Evolutionary conservation across 2,888 invertebrate genomes (phyloP), one percentile per base, ranked within the genome.

Genomic region (Lacanobia wlatinum): DNA sequence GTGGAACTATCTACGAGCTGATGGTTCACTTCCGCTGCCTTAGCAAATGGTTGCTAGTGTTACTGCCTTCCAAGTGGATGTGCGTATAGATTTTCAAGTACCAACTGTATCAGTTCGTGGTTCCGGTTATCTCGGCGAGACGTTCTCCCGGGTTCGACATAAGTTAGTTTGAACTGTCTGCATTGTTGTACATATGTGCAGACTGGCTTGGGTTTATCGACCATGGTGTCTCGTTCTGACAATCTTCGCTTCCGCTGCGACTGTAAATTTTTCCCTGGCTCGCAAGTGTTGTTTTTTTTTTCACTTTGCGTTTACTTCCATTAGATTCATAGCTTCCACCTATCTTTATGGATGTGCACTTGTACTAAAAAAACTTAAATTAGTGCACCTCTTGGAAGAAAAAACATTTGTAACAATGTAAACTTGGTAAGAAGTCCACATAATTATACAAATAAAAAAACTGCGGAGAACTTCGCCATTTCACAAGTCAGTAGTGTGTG

Each of bases 141-240:
- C 85, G 72, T 77, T 80, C 73, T 83, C 81, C 56, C 38, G 80
- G 83, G 85, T 83, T 81, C 86, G 88, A 80, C 84, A 84, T 84
- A 76, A 70, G 74, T 87, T 89, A 85, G 86, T 87, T 84, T 89
- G 84, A 88, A 90, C 87, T 80, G 90, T 90, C 88, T 91, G 89
- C 88, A 87, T 87, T 90, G 87, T 91, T 90, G 88, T 85, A 87
- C 85, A 89, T 88, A 85, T 89, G 86, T 79, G 87, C 77, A 76
- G 88, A 85, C 87, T 89, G 90, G 84, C 89, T 90, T 86, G 90
- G 88, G 93, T 92, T 94, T 95, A 95, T 94, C 92, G 95, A 96
- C 94, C 95, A 94, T 91, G 88, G 78, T 86, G 91, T 92, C 40
- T 14, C 63, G 88, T 90, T 89, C 84, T 83, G 83, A 87, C 83